phyloP scores from a whole-genome alignment of 2,888 invertebrate species.

The Macrosiphum euphorbiae region DNA sequence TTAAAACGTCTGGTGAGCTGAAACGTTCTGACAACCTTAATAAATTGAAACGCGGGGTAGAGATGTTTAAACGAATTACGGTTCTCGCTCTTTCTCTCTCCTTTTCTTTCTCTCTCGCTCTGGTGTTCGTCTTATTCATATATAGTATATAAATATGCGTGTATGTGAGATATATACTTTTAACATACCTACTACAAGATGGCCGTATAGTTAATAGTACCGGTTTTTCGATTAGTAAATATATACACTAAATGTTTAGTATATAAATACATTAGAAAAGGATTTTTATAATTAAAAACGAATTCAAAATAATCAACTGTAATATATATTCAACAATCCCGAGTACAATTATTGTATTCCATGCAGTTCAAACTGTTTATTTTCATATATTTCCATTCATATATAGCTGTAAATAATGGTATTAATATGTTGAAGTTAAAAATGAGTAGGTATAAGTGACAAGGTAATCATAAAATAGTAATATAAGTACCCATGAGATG shows the following conservation, averaged over 20 bases:
- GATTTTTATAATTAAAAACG: constrained; percentile 50
- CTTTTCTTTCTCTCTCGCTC: background rate
- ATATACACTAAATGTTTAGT: constrained; percentile 10
- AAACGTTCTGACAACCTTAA: constrained; percentile 52
- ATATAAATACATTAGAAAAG: constrained; percentile 14
- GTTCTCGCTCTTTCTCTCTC: background rate
- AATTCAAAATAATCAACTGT: constrained; percentile 25
- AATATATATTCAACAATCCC: background rate
- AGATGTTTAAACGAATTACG: constrained; percentile 52
- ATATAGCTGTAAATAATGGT: background rate
- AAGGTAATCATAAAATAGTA: background rate
- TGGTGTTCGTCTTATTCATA: background rate
- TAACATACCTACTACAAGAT: constrained; percentile 34
- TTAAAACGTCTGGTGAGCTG: constrained; percentile 41
- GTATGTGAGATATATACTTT: background rate
- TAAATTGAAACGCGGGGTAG: constrained; percentile 56
- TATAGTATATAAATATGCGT: background rate
- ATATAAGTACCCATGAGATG: background rate
- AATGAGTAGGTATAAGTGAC: background rate
- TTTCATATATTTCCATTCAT: background rate
- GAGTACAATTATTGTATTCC: background rate
- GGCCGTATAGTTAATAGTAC: constrained; percentile 58
- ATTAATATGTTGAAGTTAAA: background rate
- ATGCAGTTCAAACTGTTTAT: background rate
- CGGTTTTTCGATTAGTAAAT: constrained; percentile 61